Conservation (phyloP, 2,797 vertebrate species). For the Scleropages formosus region DNA sequence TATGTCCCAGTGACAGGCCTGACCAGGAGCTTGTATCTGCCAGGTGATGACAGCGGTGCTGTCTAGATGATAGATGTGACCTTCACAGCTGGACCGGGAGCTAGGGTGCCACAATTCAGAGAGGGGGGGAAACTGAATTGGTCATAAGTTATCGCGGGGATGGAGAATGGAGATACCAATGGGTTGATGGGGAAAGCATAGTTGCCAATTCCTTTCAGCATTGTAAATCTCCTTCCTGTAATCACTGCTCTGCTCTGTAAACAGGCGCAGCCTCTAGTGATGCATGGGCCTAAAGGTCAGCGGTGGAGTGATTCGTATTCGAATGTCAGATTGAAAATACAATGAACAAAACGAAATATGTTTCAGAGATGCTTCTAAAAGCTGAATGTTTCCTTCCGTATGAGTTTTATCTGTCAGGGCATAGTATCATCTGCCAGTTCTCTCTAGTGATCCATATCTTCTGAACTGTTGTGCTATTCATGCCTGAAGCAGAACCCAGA, state of each 20-base stretch:
- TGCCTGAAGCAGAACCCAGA: no score
- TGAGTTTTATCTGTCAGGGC: no score
- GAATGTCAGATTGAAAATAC: constrained; percentile 9
- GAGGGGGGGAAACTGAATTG: no score
- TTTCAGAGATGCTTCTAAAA: no score
- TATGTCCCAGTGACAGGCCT: not conserved
- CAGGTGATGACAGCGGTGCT: not conserved
- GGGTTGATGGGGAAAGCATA: not conserved
- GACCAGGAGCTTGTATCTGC: not conserved
- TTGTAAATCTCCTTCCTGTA: constrained; percentile 4
- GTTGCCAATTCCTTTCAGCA: not conserved
- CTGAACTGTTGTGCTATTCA: no score
- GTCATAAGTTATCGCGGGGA: no score
- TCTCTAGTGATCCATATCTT: no score
- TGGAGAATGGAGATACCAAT: constrained; percentile 15
- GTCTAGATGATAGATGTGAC: no score
- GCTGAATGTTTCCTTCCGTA: no score
- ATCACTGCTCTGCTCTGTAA: not conserved
- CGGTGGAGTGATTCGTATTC: constrained; percentile 11
- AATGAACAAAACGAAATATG: not conserved
- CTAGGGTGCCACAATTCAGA: no score
- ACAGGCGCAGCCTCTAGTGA: constrained; percentile 15
- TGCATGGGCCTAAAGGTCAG: constrained; percentile 3
- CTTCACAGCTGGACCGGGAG: no score
- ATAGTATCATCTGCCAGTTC: no score